phyloP scores from a whole-genome alignment of 2,113 vertebrate species.

The Machaerirhynchus nigripectus region DNA sequence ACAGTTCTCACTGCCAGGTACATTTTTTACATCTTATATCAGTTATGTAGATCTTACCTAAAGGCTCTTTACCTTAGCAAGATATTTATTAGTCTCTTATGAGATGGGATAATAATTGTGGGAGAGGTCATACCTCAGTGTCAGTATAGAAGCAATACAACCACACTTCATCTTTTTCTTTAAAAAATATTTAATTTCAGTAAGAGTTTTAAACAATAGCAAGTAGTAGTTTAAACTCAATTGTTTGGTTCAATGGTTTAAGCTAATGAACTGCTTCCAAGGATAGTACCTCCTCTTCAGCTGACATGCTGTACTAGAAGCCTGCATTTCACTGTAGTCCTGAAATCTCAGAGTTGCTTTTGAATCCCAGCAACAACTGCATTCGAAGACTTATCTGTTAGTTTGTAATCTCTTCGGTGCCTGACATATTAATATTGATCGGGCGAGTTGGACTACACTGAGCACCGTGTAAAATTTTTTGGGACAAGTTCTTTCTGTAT shows the following conservation, averaged over 20 bases:
- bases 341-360: background rate
- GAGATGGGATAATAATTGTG: background rate
- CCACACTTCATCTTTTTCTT: background rate
- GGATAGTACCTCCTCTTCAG: background rate
- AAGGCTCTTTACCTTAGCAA: background rate
- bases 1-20: background rate
- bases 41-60: background rate
- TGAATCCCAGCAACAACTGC: background rate
- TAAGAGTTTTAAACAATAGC: background rate
- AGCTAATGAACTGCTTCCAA: background rate
- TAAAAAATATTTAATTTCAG: background rate
- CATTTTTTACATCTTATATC: background rate
- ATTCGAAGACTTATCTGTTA: background rate
- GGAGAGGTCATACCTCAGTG: background rate
- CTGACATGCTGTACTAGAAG: background rate
- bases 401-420: background rate
- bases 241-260: background rate
- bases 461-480: background rate
- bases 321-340: background rate
- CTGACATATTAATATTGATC: background rate
- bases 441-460: background rate
- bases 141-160: background rate
- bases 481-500: background rate
- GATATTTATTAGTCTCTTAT: background rate
- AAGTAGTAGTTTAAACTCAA: background rate